phyloP scores from a whole-genome alignment of 2,888 invertebrate species.

The Phengaris alcon region DNA sequence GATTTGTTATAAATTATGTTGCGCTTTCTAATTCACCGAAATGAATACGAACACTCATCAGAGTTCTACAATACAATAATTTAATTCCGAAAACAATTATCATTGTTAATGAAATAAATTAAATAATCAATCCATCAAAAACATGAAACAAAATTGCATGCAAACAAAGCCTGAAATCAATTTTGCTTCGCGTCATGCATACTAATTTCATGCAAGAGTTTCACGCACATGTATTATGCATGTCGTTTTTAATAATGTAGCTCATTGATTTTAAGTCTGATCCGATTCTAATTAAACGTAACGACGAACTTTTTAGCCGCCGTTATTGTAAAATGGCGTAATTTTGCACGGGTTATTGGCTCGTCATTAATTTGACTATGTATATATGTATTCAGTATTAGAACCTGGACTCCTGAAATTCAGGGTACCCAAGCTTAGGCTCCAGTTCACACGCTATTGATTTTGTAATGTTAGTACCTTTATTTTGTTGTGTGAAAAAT shows the following conservation, averaged over 20 bases:
- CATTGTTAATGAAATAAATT: slow-evolving; percentile 19
- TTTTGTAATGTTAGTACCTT: no score
- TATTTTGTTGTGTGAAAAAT: no score
- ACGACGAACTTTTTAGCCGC: not conserved
- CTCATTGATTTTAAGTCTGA: slow-evolving; percentile 19
- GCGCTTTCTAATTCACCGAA: no score
- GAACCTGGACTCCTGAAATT: no score
- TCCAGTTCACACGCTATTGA: no score
- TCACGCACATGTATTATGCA: slow-evolving; percentile 24
- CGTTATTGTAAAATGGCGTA: not conserved
- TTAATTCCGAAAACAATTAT: not conserved
- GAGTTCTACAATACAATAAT: no score
- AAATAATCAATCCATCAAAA: slow-evolving; percentile 2
- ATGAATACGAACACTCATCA: no score
- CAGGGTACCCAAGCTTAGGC: no score
- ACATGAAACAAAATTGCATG: slow-evolving; percentile 5
- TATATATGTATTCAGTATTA: no score
- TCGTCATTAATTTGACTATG: no score
- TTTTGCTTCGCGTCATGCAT: slow-evolving; percentile 17
- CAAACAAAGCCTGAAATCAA: slow-evolving; percentile 22
- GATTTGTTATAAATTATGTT: no score
- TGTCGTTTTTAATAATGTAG: slow-evolving; percentile 24
- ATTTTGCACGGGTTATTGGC: no score
- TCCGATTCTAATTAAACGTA: slow-evolving; percentile 18
- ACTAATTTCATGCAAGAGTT: slow-evolving; percentile 1